phyloP scores from a whole-genome alignment of 2,888 invertebrate genomes.

The Romanomermis culicivorax region DNA sequence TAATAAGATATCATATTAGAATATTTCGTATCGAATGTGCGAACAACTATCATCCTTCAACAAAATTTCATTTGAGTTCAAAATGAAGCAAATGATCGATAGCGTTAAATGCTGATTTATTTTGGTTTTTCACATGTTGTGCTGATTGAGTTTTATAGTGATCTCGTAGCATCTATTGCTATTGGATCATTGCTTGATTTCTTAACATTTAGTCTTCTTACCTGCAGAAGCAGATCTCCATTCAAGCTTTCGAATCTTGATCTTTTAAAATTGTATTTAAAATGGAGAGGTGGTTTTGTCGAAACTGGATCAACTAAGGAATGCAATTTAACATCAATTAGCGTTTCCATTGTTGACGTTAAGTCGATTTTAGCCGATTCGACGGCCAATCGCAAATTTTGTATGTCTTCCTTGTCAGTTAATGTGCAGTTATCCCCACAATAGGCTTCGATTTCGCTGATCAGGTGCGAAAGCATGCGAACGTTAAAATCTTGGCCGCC shows the following conservation, averaged over 20 bases:
- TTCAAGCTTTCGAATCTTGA: conserved; percentile 33
- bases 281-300: not conserved
- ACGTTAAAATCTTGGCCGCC: conserved; percentile 38
- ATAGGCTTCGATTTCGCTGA: conserved; percentile 21
- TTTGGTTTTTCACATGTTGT: too few relatives aligned
- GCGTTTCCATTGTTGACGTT: conserved; percentile 20
- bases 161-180: too few relatives aligned
- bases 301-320: conserved; percentile 17
- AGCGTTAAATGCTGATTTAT: too few relatives aligned
- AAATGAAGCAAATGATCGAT: too few relatives aligned
- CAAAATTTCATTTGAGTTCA: too few relatives aligned
- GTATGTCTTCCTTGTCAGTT: conserved; percentile 31
- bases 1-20: too few relatives aligned
- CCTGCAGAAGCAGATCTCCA: conserved; percentile 31
- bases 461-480: conserved; percentile 28
- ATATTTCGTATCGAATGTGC: too few relatives aligned
- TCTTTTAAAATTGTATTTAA: conserved; percentile 23
- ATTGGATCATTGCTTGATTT: too few relatives aligned
- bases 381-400: conserved; percentile 30
- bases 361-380: conserved; percentile 32
- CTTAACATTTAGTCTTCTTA: too few relatives aligned
- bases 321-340: conserved; percentile 25
- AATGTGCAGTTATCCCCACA: conserved; percentile 19
- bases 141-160: too few relatives aligned
- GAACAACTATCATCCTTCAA: too few relatives aligned